phyloP scores from a whole-genome alignment of 1,140 invertebrate species.

The Drosophila parvula region DNA sequence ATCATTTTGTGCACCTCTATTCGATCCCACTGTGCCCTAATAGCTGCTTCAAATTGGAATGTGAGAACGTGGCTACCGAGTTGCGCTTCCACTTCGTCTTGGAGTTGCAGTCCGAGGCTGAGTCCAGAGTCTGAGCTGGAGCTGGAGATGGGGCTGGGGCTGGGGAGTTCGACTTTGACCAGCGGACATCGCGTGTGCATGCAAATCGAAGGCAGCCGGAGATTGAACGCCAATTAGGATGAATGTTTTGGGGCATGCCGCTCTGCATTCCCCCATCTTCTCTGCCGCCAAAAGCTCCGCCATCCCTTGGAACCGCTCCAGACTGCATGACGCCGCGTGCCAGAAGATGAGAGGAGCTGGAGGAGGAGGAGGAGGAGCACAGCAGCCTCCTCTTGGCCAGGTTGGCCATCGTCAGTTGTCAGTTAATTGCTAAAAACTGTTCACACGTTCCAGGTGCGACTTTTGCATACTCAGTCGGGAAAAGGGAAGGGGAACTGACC shows the following conservation, averaged over 20 bases:
- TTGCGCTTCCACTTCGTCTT: slow-evolving; percentile 19
- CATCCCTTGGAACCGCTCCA: slow-evolving; percentile 45
- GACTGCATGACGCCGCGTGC: slow-evolving; percentile 79
- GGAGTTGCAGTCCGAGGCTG: not conserved
- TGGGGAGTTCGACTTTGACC: slow-evolving; percentile 8
- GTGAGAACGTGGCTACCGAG: slow-evolving; percentile 50
- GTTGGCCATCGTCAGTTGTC: slow-evolving; percentile 48
- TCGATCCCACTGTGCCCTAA: slow-evolving; percentile 11
- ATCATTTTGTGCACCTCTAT: no score
- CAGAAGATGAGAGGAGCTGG: slow-evolving; percentile 11
- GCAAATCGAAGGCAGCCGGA: slow-evolving; percentile 71
- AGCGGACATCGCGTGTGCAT: slow-evolving; percentile 74
- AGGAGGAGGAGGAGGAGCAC: slow-evolving; percentile 6
- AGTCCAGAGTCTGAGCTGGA: not conserved
- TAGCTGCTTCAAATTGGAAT: slow-evolving; percentile 33
- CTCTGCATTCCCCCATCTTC: slow-evolving; percentile 13
- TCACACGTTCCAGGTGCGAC: slow-evolving; percentile 77
- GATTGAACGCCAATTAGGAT: slow-evolving; percentile 82
- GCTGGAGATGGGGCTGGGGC: not conserved
- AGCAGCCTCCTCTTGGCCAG: slow-evolving; percentile 26
- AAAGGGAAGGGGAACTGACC: slow-evolving; percentile 13
- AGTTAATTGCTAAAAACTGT: slow-evolving; percentile 82
- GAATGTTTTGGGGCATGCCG: slow-evolving; percentile 73
- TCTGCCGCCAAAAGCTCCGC: not conserved
- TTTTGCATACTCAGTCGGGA: slow-evolving; percentile 61